Conservation (phyloP, 2,797 vertebrate species). For the Otolemur crassicaudatus region DNA sequence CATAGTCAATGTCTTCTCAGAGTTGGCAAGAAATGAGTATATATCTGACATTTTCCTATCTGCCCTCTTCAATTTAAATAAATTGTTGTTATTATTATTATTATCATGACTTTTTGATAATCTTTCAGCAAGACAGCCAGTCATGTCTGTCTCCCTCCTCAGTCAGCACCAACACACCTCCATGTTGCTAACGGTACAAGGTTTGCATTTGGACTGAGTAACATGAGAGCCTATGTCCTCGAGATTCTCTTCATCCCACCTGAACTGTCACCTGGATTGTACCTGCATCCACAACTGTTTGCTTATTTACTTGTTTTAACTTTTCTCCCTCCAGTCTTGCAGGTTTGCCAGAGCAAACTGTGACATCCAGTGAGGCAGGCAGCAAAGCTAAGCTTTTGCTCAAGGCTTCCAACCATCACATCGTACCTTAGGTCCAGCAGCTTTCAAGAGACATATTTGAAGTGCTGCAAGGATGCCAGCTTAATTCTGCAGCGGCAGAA, state of each 20-base stretch:
- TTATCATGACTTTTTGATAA: background rate
- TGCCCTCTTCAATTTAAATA: background rate
- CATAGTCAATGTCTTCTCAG: background rate
- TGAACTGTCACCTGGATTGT: background rate
- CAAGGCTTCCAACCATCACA: background rate
- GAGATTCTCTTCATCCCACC: background rate
- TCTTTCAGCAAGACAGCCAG: background rate
- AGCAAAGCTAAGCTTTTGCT: background rate
- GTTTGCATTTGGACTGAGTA: background rate
- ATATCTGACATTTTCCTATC: background rate
- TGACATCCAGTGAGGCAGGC: background rate
- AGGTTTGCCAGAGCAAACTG: background rate
- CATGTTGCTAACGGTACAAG: background rate
- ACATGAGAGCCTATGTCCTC: background rate
- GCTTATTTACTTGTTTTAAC: background rate
- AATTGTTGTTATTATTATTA: background rate
- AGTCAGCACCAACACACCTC: background rate
- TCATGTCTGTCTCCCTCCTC: accelerated
- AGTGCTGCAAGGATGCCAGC: background rate
- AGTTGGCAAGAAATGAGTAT: background rate
- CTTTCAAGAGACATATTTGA: background rate
- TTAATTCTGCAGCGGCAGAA: background rate
- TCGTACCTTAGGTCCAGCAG: background rate
- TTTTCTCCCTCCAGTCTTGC: background rate
- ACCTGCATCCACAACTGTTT: background rate